Evolutionary conservation across 2,113 vertebrate species (phyloP), one percentile per base, ranked within the genome.

Genomic region (Neodontobutis hainanensis): DNA sequence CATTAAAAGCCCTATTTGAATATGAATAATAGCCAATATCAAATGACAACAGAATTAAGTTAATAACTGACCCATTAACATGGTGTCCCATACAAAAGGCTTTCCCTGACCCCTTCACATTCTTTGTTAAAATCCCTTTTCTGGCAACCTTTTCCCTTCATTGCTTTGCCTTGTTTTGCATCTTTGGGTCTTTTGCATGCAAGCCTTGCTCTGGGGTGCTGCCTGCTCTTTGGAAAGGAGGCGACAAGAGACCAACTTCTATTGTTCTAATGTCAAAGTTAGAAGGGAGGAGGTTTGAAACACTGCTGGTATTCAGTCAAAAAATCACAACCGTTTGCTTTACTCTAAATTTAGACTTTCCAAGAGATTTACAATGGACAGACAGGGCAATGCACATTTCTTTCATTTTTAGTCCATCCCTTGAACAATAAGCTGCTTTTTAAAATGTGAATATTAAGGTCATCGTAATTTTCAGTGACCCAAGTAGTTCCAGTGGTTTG

Each of bases 201-300:
- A 86, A 85, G 51, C 69, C 84, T 80, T 75, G 82, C 71, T 80
- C 85, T 67, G 61, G 59, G 68, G 69, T 78, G 81, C 83, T 85
- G 79, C 71, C 85, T 68, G 65, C 69, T 85, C 72, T 74, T 79
- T 78, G 50, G 76, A 79, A 60, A 43, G 69, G 68, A 81, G 82
- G 75, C 58, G 46, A 74, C 32, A 44, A 71, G 72, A 79, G 83
- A 65, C 86, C 82, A 77, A 81, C 68, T 67, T 64, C 68, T 65
- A 78, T 89, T 86, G 78, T 89, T 85, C 81, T 87, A 83, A 78
- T 77, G 87, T 89, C 83, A 84, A 79, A 84, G 78, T 84, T 85
- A 76, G 79, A 85, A 86, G 63, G 61, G 65, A 85, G 81, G 77
- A 80, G 77, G 77, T 80, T 78, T 78, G 65, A 81, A 79, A 75